These are phyloP conservation scores for Chouioia cunea DNA, from an alignment of 2,888 invertebrate genomes.

Conservation along the genomic window DNA sequence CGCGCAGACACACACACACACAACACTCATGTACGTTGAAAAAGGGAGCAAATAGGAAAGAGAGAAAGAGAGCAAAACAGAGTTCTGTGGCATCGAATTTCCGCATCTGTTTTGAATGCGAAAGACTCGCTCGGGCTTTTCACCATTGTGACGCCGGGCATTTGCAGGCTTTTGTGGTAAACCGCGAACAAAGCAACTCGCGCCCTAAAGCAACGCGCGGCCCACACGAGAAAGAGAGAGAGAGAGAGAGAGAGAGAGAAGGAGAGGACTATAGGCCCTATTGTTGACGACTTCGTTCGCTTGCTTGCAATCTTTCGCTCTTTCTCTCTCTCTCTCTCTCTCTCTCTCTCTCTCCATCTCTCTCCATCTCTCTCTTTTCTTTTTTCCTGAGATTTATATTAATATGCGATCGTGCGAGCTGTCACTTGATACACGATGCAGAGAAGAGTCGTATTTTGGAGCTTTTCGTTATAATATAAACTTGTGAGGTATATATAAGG, in stretches of 20 bases:
- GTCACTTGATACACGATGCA: not conserved
- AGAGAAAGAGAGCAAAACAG: not conserved
- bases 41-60: not conserved
- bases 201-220: slow-evolving; percentile 6
- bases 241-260: not conserved
- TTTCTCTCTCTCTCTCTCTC: not conserved
- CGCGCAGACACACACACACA: not conserved
- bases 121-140: slow-evolving; percentile 55
- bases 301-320: not conserved
- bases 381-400: slow-evolving; percentile 34
- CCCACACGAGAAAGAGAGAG: slow-evolving; percentile 40
- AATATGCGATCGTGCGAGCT: slow-evolving; percentile 15
- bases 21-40: not conserved
- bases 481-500: too few relatives aligned
- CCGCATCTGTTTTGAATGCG: slow-evolving; percentile 63
- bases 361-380: slow-evolving; percentile 1
- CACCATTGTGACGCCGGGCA: slow-evolving; percentile 61
- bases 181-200: slow-evolving; percentile 61
- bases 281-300: not conserved
- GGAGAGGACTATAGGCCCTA: not conserved
- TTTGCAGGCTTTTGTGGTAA: slow-evolving; percentile 67
- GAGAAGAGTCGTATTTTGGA: too few relatives aligned
- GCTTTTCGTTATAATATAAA: too few relatives aligned
- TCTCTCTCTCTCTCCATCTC: not conserved
- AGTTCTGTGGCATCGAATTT: slow-evolving; percentile 58